Evolutionary conservation across 2,113 vertebrate genomes (phyloP).

Genomic region (Cervus canadensis): DNA sequence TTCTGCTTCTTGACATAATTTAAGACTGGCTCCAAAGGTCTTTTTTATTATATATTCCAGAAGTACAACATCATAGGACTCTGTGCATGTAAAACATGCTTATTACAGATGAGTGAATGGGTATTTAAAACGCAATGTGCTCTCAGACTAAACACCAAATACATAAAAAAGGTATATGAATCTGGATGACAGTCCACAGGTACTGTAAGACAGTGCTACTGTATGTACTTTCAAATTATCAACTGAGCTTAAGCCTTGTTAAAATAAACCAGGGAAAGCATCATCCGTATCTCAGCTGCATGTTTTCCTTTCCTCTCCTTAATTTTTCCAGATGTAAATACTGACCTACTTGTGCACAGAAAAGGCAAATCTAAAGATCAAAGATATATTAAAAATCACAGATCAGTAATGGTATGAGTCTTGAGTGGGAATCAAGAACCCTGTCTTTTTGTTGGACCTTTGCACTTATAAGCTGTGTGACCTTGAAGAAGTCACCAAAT

Average conservation of each 20-base stretch:
- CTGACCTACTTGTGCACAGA: neutral
- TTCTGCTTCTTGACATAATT: conserved; percentile 27
- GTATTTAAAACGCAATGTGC: conserved; percentile 23
- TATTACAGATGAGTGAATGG: neutral
- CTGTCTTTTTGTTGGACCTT: neutral
- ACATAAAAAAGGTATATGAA: neutral
- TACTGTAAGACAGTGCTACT: neutral
- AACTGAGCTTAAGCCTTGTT: neutral
- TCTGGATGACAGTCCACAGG: neutral
- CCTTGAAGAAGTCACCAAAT: neutral
- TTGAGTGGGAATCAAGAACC: neutral
- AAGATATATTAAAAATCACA: neutral
- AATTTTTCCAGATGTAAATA: neutral
- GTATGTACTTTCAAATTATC: neutral
- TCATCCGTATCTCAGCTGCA: neutral
- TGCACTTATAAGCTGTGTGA: neutral
- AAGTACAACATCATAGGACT: neutral
- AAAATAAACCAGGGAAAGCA: conserved; percentile 21
- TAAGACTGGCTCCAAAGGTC: neutral
- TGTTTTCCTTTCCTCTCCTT: neutral
- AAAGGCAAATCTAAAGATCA: neutral
- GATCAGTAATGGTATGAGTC: neutral
- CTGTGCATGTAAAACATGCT: neutral
- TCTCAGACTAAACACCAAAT: conserved; percentile 5
- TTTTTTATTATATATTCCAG: conserved; percentile 7